A percentile compares a stretch with the other conserved stretches of the same genome.
Conservation (phyloP, 2,888 invertebrate species). For the Tuta absoluta region DNA sequence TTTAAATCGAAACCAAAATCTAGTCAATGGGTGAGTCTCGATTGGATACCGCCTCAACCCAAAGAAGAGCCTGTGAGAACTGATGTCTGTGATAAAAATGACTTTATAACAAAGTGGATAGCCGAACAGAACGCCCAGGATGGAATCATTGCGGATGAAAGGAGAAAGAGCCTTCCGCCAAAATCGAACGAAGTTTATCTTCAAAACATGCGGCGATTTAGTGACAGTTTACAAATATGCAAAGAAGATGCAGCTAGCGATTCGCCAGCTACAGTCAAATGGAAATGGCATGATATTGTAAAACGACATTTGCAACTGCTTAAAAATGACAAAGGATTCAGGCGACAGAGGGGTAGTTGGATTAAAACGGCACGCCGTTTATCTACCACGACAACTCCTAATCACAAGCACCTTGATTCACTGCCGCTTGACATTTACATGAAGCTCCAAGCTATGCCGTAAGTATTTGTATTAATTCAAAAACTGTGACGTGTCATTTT, state of each 20-base stretch:
- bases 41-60: slow-evolving; percentile 77
- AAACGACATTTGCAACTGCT: slow-evolving; percentile 74
- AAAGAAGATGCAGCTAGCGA: slow-evolving; percentile 79
- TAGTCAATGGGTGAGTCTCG: slow-evolving; percentile 81
- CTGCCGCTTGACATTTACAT: slow-evolving; percentile 69
- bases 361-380: slow-evolving; percentile 72
- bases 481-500: slow-evolving; percentile 32
- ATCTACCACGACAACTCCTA: slow-evolving; percentile 63
- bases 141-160: slow-evolving; percentile 70
- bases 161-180: slow-evolving; percentile 75
- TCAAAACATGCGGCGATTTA: slow-evolving; percentile 76
- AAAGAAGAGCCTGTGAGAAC: slow-evolving; percentile 77
- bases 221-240: slow-evolving; percentile 76
- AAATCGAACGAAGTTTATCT: slow-evolving; percentile 77
- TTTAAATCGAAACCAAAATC: slow-evolving; percentile 81
- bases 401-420: slow-evolving; percentile 56
- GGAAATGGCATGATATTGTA: slow-evolving; percentile 79
- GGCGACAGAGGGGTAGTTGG: slow-evolving; percentile 75
- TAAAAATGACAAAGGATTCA: slow-evolving; percentile 74
- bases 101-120: slow-evolving; percentile 79
- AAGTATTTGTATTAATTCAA: slow-evolving; percentile 50
- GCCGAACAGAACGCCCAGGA: slow-evolving; percentile 77
- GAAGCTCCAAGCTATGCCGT: slow-evolving; percentile 75
- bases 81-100: slow-evolving; percentile 79
- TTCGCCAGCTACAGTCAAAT: slow-evolving; percentile 75